Conservation (phyloP, 2,113 vertebrate genomes). For the Ictalurus punctatus region DNA sequence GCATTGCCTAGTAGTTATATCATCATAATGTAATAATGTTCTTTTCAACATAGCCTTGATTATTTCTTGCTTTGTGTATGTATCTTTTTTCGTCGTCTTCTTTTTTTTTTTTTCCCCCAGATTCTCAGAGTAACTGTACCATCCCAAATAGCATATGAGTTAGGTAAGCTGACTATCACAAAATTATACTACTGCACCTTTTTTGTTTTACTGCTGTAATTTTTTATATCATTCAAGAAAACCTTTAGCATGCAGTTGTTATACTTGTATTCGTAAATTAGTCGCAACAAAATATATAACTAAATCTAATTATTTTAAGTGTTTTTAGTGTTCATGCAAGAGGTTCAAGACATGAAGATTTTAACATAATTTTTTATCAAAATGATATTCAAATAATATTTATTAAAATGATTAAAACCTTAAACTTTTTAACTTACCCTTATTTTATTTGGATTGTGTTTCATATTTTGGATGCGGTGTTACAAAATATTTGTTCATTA, state of each 20-base stretch:
- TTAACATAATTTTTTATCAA: background rate
- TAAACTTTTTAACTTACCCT: background rate
- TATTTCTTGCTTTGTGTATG: background rate
- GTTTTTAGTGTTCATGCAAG: background rate
- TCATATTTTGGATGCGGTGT: background rate
- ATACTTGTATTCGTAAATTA: background rate
- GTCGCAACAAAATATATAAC: background rate
- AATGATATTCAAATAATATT: background rate
- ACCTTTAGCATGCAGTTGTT: background rate
- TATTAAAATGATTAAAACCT: background rate
- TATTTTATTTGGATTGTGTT: background rate
- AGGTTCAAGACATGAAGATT: background rate
- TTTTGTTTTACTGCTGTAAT: background rate
- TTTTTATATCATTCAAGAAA: background rate
- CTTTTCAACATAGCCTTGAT: background rate
- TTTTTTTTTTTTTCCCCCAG: constrained; percentile 53
- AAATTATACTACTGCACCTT: too few species aligned
- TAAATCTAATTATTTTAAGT: background rate
- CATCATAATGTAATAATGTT: background rate
- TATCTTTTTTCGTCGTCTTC: background rate
- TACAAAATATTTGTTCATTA: background rate
- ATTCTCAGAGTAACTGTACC: constrained; percentile 69
- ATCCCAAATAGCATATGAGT: constrained; percentile 60
- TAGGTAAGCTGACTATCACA: constrained; percentile 67
- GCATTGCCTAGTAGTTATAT: background rate